A percentile compares a stretch with the other conserved stretches of the same genome.
These are phyloP conservation scores for Aspidoscelis tigris DNA, from an alignment of 2,113 vertebrate species.

Conservation along the genomic window DNA sequence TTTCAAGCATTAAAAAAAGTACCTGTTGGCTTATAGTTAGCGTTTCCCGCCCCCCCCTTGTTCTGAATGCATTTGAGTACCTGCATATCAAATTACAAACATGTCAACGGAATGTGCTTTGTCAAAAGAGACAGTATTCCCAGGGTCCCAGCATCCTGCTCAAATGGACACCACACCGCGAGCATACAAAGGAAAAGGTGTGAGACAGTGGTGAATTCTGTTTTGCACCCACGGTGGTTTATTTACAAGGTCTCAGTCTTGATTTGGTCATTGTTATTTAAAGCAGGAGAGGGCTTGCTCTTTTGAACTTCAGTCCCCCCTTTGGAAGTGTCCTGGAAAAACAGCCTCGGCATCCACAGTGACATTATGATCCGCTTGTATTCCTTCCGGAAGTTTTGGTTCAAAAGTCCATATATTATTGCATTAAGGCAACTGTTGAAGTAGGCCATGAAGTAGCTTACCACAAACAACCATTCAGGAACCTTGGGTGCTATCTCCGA, in stretches of 20 bases:
- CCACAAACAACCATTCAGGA: slow-evolving; percentile 89
- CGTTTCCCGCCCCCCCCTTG: background rate
- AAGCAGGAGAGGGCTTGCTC: slow-evolving; percentile 82
- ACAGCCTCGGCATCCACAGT: slow-evolving; percentile 83
- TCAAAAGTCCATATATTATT: slow-evolving; percentile 90
- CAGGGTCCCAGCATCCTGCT: slow-evolving; percentile 21
- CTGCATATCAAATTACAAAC: slow-evolving; percentile 14
- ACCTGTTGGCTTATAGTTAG: background rate
- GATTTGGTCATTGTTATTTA: slow-evolving; percentile 81
- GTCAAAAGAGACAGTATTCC: slow-evolving; percentile 38
- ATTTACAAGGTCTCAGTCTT: slow-evolving; percentile 70
- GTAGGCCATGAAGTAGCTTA: slow-evolving; percentile 95
- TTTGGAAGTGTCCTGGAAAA: slow-evolving; percentile 84
- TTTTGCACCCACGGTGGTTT: background rate
- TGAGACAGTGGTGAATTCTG: slow-evolving; percentile 9
- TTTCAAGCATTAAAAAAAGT: slow-evolving; percentile 44
- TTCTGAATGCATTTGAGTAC: slow-evolving; percentile 46
- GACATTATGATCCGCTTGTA: slow-evolving; percentile 87
- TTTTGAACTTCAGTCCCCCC: slow-evolving; percentile 78
- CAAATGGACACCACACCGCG: background rate
- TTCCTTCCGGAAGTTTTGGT: slow-evolving; percentile 91
- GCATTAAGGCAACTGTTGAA: slow-evolving; percentile 96
- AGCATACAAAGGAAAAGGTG: background rate
- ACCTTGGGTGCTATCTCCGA: slow-evolving; percentile 81
- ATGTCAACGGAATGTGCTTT: slow-evolving; percentile 45